Conservation (phyloP, 2,113 vertebrate genomes). For the Salvator merianae region DNA sequence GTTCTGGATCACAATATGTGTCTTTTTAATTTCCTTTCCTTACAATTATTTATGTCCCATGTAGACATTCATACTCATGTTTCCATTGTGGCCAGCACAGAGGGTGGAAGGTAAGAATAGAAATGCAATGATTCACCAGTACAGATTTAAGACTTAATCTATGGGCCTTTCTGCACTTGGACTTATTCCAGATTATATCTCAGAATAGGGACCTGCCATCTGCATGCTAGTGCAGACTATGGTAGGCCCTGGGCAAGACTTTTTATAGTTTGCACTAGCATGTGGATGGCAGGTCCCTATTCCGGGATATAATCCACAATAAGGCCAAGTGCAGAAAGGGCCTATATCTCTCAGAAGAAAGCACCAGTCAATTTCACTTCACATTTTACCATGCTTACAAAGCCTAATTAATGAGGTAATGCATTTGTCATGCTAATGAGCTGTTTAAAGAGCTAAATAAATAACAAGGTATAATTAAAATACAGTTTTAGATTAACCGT, state of each 20-base stretch:
- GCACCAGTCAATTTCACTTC: background rate
- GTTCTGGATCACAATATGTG: constrained; percentile 41
- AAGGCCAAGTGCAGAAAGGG: too few species aligned
- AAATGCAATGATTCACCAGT: background rate
- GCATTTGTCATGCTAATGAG: constrained; percentile 30
- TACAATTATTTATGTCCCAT: constrained; percentile 41
- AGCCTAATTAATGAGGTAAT: constrained; percentile 34
- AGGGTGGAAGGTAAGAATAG: constrained; percentile 41
- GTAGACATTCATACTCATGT: constrained; percentile 65
- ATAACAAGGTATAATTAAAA: constrained; percentile 39
- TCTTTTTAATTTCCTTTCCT: constrained; percentile 56
- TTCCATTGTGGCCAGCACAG: background rate
- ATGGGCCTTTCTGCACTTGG: too few species aligned
- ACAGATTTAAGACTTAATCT: constrained; percentile 19
- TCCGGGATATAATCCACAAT: too few species aligned
- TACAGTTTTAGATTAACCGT: constrained; percentile 18
- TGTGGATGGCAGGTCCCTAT: too few species aligned
- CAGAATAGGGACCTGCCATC: too few species aligned
- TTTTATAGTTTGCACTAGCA: too few species aligned
- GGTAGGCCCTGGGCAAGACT: too few species aligned
- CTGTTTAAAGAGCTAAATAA: constrained; percentile 33
- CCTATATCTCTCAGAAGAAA: constrained; percentile 3
- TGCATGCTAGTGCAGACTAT: too few species aligned
- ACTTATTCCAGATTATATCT: too few species aligned
- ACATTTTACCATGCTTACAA: background rate